Evolutionary conservation across 2,113 vertebrate species (phyloP).

Genomic region (Oreochromis tanganicae): DNA sequence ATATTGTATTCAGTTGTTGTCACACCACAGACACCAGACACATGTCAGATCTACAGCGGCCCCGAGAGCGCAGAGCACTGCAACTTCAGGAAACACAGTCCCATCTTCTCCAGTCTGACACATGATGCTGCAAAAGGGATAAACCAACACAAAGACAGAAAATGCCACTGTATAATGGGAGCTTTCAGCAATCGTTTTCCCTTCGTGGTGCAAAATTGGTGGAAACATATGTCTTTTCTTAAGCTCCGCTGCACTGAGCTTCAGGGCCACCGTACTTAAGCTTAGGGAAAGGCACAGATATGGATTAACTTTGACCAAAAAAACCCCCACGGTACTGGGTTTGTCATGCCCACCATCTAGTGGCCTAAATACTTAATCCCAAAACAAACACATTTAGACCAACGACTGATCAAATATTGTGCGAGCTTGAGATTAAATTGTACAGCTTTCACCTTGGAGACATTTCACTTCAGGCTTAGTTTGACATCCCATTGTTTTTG

Average conservation of each 20-base stretch:
- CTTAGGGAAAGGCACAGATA: neutral
- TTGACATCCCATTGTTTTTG: neutral
- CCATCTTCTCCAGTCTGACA: neutral
- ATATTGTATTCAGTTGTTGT: slow-evolving; percentile 2
- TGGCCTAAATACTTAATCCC: slow-evolving; percentile 70
- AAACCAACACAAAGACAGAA: neutral
- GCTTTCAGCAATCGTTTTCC: neutral
- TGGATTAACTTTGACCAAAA: slow-evolving; percentile 41
- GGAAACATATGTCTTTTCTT: neutral
- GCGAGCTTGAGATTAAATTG: neutral
- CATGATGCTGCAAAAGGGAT: neutral
- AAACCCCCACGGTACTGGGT: slow-evolving; percentile 12
- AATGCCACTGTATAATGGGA: neutral
- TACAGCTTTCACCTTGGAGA: neutral
- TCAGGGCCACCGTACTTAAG: neutral
- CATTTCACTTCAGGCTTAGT: neutral
- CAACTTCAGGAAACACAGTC: neutral
- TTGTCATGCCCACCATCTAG: slow-evolving; percentile 9
- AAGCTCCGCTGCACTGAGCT: neutral
- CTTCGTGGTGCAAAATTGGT: neutral
- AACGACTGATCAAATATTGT: slow-evolving; percentile 7
- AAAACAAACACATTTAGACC: slow-evolving; percentile 36
- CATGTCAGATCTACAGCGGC: neutral
- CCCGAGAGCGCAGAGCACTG: neutral
- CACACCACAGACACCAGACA: slow-evolving; percentile 1